Conservation (phyloP, 2,888 invertebrate species). For the Acrocyrtus sp. region DNA sequence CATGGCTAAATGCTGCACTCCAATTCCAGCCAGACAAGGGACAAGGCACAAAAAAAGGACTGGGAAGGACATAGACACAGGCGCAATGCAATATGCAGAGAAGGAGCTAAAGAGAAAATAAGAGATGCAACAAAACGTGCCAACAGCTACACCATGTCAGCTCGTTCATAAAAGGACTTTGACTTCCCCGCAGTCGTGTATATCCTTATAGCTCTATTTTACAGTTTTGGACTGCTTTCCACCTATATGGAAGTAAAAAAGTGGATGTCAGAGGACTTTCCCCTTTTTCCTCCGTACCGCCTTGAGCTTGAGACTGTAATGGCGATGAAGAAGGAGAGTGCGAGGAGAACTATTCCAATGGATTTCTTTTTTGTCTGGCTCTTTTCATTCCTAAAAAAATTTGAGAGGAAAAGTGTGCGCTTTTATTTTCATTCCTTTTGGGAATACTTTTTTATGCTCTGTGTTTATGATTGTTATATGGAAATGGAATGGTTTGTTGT, state of each 20-base stretch:
- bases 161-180: background rate
- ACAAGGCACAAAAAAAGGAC: background rate
- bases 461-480: no score
- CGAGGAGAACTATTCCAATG: no score
- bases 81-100: background rate
- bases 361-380: background rate
- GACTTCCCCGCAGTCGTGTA: background rate
- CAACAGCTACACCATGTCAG: no score
- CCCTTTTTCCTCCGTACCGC: constrained; percentile 18
- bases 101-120: background rate
- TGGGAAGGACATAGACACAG: background rate
- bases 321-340: no score
- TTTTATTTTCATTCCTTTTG: background rate
- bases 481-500: background rate
- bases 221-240: background rate
- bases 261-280: constrained; percentile 29
- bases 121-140: no score
- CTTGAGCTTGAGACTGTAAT: constrained; percentile 29
- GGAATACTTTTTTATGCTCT: background rate
- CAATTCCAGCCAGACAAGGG: background rate
- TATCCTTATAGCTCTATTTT: no score
- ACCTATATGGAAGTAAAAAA: background rate
- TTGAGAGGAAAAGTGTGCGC: background rate
- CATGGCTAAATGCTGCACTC: background rate
- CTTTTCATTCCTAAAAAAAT: background rate